These are phyloP conservation scores for Ctenodactylus gundi DNA, from an alignment of 2,113 vertebrate species.

Conservation along the genomic window DNA sequence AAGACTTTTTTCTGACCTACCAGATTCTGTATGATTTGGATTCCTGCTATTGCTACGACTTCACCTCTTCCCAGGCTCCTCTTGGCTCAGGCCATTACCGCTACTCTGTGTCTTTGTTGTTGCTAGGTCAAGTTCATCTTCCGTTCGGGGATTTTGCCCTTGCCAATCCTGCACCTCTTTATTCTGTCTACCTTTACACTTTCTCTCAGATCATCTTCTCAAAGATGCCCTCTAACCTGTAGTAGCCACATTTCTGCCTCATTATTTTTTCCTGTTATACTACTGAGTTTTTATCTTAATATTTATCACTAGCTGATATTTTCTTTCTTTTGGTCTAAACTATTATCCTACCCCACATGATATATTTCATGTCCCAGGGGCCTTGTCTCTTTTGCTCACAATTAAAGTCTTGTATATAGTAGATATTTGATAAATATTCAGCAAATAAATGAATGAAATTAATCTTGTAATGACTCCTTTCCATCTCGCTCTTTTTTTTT, in stretches of 20 bases:
- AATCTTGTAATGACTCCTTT: neutral
- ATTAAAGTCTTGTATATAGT: neutral
- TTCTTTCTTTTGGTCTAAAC: neutral
- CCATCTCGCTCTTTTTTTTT: slow-evolving; percentile 41
- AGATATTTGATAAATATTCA: neutral
- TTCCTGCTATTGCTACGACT: neutral
- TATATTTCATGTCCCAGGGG: neutral
- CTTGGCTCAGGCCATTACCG: neutral
- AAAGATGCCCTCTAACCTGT: neutral
- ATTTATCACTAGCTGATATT: neutral
- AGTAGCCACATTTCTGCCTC: neutral
- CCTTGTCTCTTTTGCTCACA: neutral
- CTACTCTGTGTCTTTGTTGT: neutral
- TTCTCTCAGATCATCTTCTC: neutral
- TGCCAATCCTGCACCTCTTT: neutral
- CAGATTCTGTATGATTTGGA: neutral
- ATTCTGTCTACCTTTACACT: neutral
- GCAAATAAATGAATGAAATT: neutral
- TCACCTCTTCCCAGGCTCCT: neutral
- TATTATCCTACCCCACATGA: neutral
- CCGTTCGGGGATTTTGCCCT: neutral
- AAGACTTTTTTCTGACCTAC: neutral
- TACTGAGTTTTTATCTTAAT: neutral
- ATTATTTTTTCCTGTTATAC: neutral
- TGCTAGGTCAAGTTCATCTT: neutral